Percentiles rank a stretch among this genome's conserved stretches.
phyloP scores from a whole-genome alignment of 92 coral and sea anemone species.

The Parazoanthus atlanticus region DNA sequence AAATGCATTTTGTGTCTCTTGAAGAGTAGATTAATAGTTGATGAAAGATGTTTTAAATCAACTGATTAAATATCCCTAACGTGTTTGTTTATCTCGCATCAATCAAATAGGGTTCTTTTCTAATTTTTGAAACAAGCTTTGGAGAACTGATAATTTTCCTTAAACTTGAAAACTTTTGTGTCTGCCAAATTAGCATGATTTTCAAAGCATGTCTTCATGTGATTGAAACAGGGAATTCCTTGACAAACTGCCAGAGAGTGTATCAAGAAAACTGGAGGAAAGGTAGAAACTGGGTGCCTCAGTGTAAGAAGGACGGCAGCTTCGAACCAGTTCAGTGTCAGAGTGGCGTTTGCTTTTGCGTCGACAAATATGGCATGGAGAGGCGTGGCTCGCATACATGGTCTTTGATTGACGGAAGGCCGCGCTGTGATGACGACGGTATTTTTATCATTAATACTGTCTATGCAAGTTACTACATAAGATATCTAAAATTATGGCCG shows the following conservation, averaged over 20 bases:
- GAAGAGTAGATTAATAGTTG: too few relatives aligned
- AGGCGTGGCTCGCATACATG: constrained; percentile 44
- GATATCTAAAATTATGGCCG: background rate
- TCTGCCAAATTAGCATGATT: background rate
- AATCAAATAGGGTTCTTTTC: too few relatives aligned
- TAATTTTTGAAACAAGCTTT: background rate
- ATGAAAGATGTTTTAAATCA: background rate
- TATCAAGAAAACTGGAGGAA: constrained; percentile 39
- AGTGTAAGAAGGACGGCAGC: constrained; percentile 25
- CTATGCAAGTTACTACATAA: background rate
- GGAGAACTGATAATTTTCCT: background rate
- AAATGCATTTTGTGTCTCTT: background rate
- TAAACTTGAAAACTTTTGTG: too few relatives aligned
- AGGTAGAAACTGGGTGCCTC: constrained; percentile 37
- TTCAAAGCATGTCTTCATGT: background rate
- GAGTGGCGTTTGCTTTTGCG: constrained; percentile 41
- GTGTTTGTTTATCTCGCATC: background rate
- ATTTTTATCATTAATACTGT: background rate
- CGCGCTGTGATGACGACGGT: constrained; percentile 37
- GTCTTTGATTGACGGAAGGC: constrained; percentile 32
- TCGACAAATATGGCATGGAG: constrained; percentile 30
- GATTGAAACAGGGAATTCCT: background rate
- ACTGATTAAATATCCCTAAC: background rate
- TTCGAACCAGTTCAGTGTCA: constrained; percentile 42
- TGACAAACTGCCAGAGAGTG: constrained; percentile 28